Conservation (phyloP, 2,888 invertebrate species). For the Carterocephalus palaemon region DNA sequence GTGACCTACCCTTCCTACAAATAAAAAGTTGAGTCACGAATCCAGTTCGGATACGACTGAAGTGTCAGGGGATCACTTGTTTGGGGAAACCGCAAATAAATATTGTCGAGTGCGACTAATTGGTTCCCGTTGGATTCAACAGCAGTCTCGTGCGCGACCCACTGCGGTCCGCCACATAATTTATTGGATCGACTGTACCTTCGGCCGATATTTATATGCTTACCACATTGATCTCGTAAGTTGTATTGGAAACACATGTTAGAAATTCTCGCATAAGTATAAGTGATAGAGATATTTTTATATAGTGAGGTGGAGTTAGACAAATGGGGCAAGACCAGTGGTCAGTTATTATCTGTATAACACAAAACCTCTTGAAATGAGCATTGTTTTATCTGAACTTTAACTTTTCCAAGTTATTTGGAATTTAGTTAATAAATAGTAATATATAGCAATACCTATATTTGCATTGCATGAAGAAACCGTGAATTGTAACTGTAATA, state of each 20-base stretch:
- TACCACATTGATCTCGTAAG: slow-evolving; percentile 18
- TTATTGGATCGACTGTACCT: slow-evolving; percentile 61
- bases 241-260: slow-evolving; percentile 4
- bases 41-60: slow-evolving; percentile 30
- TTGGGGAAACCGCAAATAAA: slow-evolving; percentile 74
- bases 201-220: slow-evolving; percentile 12
- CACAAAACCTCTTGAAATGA: no score
- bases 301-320: no score
- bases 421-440: no score
- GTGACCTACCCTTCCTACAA: slow-evolving; percentile 9
- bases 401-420: no score
- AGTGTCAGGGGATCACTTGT: slow-evolving; percentile 58
- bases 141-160: slow-evolving; percentile 55
- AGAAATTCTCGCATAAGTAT: no score
- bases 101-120: slow-evolving; percentile 72
- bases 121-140: slow-evolving; percentile 74
- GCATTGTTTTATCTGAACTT: no score
- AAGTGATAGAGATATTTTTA: no score
- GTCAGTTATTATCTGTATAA: no score
- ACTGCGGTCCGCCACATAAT: slow-evolving; percentile 67
- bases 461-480: no score
- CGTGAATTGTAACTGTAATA: no score
- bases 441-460: no score
- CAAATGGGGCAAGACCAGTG: no score
- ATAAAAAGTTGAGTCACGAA: slow-evolving; percentile 47